Percentiles rank a stretch among this genome's conserved stretches.
Conservation (phyloP, 2,113 vertebrate genomes). For the Chaetodon trifascialis region DNA sequence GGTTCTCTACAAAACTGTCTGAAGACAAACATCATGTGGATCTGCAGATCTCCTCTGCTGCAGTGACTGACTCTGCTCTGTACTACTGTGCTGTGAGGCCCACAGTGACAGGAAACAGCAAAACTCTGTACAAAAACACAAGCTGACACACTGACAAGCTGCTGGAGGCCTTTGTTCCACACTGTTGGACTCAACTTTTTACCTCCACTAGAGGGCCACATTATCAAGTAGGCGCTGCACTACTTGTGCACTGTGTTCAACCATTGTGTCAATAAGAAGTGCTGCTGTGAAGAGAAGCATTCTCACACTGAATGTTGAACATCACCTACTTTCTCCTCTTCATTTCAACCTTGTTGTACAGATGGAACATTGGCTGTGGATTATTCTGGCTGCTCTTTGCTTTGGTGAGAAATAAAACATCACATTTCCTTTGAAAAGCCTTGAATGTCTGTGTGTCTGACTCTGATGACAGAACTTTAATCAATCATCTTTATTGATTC, state of each 20-base stretch:
- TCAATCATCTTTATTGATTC: too few species aligned
- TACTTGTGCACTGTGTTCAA: slow-evolving; percentile 26
- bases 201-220: slow-evolving; percentile 39
- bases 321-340: background rate
- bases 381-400: slow-evolving; percentile 33
- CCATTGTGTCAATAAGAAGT: slow-evolving; percentile 20
- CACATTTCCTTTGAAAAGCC: background rate
- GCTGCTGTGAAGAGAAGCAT: slow-evolving; percentile 38
- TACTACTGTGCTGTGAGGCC: slow-evolving; percentile 39
- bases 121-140: background rate
- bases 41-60: slow-evolving; percentile 28
- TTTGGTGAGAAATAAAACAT: slow-evolving; percentile 16
- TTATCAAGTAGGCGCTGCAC: slow-evolving; percentile 17
- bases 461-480: too few species aligned
- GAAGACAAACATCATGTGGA: too few species aligned
- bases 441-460: too few species aligned
- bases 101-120: slow-evolving; percentile 30
- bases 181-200: too few species aligned
- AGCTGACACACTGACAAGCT: too few species aligned
- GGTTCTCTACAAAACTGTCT: too few species aligned
- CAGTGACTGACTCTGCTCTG: slow-evolving; percentile 42
- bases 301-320: background rate
- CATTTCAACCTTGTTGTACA: background rate
- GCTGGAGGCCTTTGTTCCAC: too few species aligned
- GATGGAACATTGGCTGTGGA: slow-evolving; percentile 35